Conservation (phyloP, 2,113 vertebrate species). For the Tretioscincus oriximinensis region DNA sequence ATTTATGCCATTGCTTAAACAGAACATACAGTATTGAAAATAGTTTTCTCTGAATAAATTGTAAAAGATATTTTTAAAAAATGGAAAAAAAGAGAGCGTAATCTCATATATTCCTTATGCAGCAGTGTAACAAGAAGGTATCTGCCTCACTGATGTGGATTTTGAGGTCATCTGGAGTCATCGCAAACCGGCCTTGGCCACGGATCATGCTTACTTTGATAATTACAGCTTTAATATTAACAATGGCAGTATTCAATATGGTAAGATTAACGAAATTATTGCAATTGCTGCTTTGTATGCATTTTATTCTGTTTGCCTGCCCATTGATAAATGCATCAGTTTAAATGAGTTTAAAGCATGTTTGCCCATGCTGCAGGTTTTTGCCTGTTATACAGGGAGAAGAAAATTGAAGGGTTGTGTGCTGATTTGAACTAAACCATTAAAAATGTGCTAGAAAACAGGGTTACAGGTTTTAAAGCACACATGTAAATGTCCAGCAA, state of each 20-base stretch:
- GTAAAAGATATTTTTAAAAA: neutral
- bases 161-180: constrained; percentile 90
- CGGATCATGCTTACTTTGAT: constrained; percentile 89
- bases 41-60: neutral
- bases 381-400: too few species aligned
- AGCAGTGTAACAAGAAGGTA: constrained; percentile 92
- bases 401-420: too few species aligned
- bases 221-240: constrained; percentile 88
- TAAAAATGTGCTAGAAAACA: too few species aligned
- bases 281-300: fast-evolving
- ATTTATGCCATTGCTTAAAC: too few species aligned
- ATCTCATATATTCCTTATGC: constrained; percentile 41
- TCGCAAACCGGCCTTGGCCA: constrained; percentile 91
- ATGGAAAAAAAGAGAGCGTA: neutral
- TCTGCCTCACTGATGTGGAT: constrained; percentile 88
- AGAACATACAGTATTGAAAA: neutral
- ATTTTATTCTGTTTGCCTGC: neutral
- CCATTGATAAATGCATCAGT: neutral
- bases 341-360: neutral
- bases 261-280: constrained; percentile 66
- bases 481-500: too few species aligned
- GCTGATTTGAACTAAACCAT: too few species aligned
- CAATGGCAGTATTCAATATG: constrained; percentile 98
- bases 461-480: too few species aligned
- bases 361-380: neutral